phyloP scores from a whole-genome alignment of 2,797 vertebrate genomes.

The Syngnathus acus region DNA sequence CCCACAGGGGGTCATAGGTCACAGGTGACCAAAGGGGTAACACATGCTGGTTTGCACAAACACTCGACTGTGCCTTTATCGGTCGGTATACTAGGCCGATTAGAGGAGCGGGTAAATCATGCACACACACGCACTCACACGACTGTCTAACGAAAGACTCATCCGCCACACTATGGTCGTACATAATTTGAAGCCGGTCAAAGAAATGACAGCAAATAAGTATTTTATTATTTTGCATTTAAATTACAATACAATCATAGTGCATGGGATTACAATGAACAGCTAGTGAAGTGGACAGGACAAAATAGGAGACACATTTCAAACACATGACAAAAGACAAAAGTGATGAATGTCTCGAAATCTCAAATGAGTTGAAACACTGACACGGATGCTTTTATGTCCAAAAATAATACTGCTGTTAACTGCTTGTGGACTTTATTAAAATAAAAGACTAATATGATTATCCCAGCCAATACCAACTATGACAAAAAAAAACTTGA shows the following conservation, averaged over 20 bases:
- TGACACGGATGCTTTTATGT: constrained; percentile 14
- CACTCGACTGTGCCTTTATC: constrained; percentile 51
- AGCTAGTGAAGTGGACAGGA: constrained; percentile 36
- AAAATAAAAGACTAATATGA: constrained; percentile 12
- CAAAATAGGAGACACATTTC: constrained; percentile 35
- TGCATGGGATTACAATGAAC: constrained; percentile 60
- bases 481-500: constrained; percentile 6
- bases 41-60: constrained; percentile 44
- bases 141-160: constrained; percentile 19
- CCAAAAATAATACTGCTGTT: constrained; percentile 12
- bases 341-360: neutral
- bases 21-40: constrained; percentile 40
- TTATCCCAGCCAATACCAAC: constrained; percentile 15
- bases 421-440: neutral
- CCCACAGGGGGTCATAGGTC: constrained; percentile 35
- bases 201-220: constrained; percentile 62
- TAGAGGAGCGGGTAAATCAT: constrained; percentile 55
- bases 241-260: constrained; percentile 77
- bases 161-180: constrained; percentile 70
- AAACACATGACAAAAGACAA: constrained; percentile 30
- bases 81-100: constrained; percentile 49
- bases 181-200: constrained; percentile 68
- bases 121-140: constrained; percentile 29
- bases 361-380: constrained; percentile 9
- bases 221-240: constrained; percentile 67